A percentile compares a stretch with the other conserved stretches of the same genome.
Evolutionary conservation across 2,113 vertebrate genomes (phyloP).

Genomic region (Madoqua kirkii): DNA sequence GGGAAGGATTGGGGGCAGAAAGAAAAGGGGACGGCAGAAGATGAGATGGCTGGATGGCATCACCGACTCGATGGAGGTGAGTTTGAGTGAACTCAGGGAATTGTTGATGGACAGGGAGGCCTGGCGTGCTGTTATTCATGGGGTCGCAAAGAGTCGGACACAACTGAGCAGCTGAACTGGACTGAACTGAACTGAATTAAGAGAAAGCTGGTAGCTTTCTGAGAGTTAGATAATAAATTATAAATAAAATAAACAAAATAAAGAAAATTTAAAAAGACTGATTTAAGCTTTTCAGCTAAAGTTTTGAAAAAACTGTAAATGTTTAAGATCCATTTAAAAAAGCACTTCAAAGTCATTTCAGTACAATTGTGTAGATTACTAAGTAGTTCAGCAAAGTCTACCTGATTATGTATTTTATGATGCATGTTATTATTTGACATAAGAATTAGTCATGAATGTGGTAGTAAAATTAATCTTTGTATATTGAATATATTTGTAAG

Average conservation of each 20-base stretch:
- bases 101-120: too few species aligned
- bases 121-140: fast-evolving
- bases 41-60: too few species aligned
- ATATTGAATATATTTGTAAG: neutral
- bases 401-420: neutral
- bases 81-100: fast-evolving
- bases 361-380: neutral
- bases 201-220: neutral
- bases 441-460: neutral
- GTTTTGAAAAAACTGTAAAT: neutral
- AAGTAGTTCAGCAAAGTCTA: neutral
- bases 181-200: neutral
- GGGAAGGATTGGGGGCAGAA: too few species aligned
- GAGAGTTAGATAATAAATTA: neutral
- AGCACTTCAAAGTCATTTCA: neutral
- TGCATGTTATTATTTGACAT: neutral
- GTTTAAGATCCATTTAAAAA: neutral
- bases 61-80: too few species aligned
- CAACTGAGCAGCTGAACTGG: fast-evolving
- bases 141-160: fast-evolving
- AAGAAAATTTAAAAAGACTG: neutral
- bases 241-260: neutral
- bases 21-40: too few species aligned
- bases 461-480: neutral
- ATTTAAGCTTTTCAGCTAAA: neutral